These are phyloP conservation scores for Hirudinaria manillensis DNA, from an alignment of 2,888 invertebrate genomes.

Conservation along the genomic window DNA sequence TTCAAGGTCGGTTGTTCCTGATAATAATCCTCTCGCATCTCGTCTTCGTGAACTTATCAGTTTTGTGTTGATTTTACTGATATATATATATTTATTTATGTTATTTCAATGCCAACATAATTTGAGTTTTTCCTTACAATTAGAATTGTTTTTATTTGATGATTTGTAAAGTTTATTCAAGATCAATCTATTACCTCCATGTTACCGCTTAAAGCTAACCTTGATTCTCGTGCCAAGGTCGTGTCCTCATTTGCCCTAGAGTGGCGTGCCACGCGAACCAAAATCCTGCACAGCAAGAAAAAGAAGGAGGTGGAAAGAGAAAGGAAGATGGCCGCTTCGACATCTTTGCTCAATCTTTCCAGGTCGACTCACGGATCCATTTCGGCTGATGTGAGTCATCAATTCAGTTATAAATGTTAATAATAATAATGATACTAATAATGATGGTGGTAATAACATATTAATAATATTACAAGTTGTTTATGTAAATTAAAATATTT, in stretches of 20 bases:
- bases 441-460: too few species aligned
- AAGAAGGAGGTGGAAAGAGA: slow-evolving; percentile 80
- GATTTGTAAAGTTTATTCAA: neutral
- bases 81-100: too few species aligned
- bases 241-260: slow-evolving; percentile 95
- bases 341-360: neutral
- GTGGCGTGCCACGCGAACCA: slow-evolving; percentile 89
- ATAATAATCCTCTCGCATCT: neutral
- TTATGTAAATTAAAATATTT: too few species aligned
- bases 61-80: too few species aligned
- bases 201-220: too few species aligned
- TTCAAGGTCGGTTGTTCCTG: slow-evolving; percentile 64
- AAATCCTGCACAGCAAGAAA: slow-evolving; percentile 85
- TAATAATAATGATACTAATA: too few species aligned
- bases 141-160: neutral
- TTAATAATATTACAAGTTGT: too few species aligned
- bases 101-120: too few species aligned
- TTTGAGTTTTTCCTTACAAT: neutral
- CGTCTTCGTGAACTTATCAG: too few species aligned
- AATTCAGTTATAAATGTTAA: neutral
- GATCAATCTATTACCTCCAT: too few species aligned
- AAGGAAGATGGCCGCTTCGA: slow-evolving; percentile 36
- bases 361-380: neutral
- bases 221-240: neutral
- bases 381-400: slow-evolving; percentile 9